Evolutionary conservation across 2,113 vertebrate genomes (phyloP), one percentile per base, ranked within the genome.

Genomic region (Tupaia tana): DNA sequence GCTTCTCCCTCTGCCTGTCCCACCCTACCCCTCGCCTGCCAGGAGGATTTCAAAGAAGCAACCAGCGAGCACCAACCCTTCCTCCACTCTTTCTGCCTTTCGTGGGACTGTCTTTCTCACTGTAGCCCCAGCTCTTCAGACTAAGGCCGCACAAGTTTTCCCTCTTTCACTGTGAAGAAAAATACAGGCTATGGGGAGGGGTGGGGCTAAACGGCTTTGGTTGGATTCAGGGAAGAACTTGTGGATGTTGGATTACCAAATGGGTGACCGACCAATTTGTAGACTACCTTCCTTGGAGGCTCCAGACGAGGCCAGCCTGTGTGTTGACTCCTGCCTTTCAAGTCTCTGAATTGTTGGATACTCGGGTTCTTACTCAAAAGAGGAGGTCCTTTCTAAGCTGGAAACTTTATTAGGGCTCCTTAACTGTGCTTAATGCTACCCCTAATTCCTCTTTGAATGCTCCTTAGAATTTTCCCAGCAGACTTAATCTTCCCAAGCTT

Each of bases 401-500:
- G 58, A 54, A 83, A 63, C 70, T 67, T 64, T 66, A 29, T 66
- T 66, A 73, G 70, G 71, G 24, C 75, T 82, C 0, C 58, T 86
- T 71, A 22, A 56, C 31, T 79, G 13, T 87, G 34, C 34, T 95
- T 78, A 88, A 67, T 20, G 59, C 70, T 71, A 75, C 79, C 24
- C 75, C 69, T 80, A 25, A 77, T 73, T 73, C 64, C 79, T 83
- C 43, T 94, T 59, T 27, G 77, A 89, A 27, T 89, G 69, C 80
- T 58, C 71, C 69, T 70, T 66, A 63, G 58, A 78, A 52, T 43
- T 89, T 80, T 86, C 78, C 90, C 34, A 92, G 87, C 61, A 84
- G 61, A 63, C 61, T 71, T 89, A 71, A 77, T 94, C 90, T 95
- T 61, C 89, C 67, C 58, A 86, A 77, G 56, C 67, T 54, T 93